phyloP scores from a whole-genome alignment of 2,888 invertebrate genomes.

The Alloplasta piceator region DNA sequence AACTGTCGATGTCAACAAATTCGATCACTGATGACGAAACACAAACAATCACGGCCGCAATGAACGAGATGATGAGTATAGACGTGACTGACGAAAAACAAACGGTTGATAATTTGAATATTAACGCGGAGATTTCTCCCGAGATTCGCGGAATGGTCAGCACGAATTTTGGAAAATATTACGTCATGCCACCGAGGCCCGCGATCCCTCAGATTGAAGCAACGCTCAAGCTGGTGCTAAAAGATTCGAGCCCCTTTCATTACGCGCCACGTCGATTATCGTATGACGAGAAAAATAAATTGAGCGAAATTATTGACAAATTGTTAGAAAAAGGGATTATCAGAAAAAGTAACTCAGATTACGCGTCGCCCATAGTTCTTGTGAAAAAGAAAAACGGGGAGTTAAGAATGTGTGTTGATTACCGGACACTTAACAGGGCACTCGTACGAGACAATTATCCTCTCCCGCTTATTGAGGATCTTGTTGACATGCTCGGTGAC shows the following conservation, averaged over 20 bases:
- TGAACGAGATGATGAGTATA: constrained; percentile 10
- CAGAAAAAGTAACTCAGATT: constrained; percentile 48
- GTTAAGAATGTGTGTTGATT: constrained; percentile 41
- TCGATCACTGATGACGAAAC: background rate
- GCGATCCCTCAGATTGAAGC: background rate
- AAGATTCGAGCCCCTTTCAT: constrained; percentile 15
- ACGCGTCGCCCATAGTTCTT: constrained; percentile 52
- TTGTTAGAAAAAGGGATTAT: constrained; percentile 52
- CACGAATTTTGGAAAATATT: background rate
- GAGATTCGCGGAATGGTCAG: background rate
- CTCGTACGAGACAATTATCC: constrained; percentile 47
- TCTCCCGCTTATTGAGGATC: constrained; percentile 49
- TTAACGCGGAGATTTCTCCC: background rate
- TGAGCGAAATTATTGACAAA: constrained; percentile 7
- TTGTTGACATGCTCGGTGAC: constrained; percentile 10
- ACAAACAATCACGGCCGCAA: background rate
- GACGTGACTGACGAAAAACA: background rate
- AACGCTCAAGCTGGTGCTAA: background rate
- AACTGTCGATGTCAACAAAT: background rate
- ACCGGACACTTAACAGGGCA: constrained; percentile 11
- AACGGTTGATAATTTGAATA: background rate
- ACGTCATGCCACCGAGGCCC: background rate
- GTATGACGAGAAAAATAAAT: background rate
- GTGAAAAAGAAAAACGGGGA: background rate
- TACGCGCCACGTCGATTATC: constrained; percentile 2